Percentiles rank a stretch among this genome's conserved stretches.
These are phyloP conservation scores for Nomada ferruginata DNA, from an alignment of 2,888 invertebrate genomes.

Conservation along the genomic window DNA sequence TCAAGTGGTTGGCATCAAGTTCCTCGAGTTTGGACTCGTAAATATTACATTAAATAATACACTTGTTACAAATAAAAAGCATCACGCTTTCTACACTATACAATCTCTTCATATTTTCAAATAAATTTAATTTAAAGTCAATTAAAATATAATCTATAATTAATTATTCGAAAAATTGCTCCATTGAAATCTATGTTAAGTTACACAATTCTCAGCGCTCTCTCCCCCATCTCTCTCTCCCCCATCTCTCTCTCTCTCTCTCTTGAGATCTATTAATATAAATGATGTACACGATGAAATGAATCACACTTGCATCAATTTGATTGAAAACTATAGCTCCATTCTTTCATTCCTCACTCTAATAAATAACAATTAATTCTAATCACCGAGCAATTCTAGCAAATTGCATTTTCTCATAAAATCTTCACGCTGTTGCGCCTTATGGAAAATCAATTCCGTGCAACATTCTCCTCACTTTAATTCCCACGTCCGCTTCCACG, in stretches of 20 bases:
- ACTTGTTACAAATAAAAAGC: not conserved
- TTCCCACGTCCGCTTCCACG: not conserved
- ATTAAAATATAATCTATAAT: not conserved
- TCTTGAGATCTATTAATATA: not conserved
- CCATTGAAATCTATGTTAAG: conserved; percentile 6
- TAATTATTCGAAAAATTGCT: not conserved
- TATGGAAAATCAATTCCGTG: not conserved
- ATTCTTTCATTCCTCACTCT: not conserved
- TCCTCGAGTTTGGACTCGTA: not conserved
- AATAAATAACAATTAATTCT: not conserved
- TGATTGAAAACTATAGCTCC: conserved; percentile 2
- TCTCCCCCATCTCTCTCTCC: not conserved
- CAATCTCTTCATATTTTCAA: not conserved
- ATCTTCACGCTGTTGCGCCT: not conserved
- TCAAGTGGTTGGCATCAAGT: not conserved
- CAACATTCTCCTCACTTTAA: not conserved
- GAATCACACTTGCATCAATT: conserved; percentile 6
- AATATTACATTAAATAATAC: not conserved
- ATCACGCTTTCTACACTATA: not conserved
- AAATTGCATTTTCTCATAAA: not conserved
- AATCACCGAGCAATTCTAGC: too few species aligned
- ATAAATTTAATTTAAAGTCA: not conserved
- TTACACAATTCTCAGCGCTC: not conserved
- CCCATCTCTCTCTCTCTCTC: not conserved
- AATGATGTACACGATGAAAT: not conserved